A percentile compares a stretch with the other conserved stretches of the same genome.
phyloP scores from a whole-genome alignment of 2,113 vertebrate species.

The Theristicus caerulescens region DNA sequence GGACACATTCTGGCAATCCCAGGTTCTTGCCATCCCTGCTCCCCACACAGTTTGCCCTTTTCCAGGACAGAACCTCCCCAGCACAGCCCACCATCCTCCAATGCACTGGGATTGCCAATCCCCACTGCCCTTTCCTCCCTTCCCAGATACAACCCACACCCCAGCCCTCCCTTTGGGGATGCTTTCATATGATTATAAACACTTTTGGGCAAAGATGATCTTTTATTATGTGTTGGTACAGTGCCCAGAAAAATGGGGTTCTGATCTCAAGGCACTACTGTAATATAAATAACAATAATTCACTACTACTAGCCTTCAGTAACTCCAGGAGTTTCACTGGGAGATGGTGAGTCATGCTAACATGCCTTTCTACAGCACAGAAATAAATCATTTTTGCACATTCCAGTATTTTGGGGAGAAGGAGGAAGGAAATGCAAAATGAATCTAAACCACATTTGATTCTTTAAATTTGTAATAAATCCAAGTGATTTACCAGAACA shows the following conservation, averaged over 20 bases:
- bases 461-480: conserved; percentile 48
- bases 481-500: conserved; percentile 38
- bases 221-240: conserved; percentile 32
- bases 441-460: conserved; percentile 33
- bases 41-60: background rate
- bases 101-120: no score
- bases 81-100: background rate
- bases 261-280: conserved; percentile 11
- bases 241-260: conserved; percentile 44
- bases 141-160: background rate
- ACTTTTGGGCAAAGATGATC: background rate
- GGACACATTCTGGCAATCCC: background rate
- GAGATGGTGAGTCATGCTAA: conserved; percentile 50
- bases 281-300: conserved; percentile 62
- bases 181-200: background rate
- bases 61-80: background rate
- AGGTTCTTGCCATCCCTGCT: background rate
- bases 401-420: conserved; percentile 15
- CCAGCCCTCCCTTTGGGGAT: background rate
- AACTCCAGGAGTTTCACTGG: conserved; percentile 31
- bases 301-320: conserved; percentile 2
- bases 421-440: conserved; percentile 16
- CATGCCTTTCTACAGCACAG: background rate
- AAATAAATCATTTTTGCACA: conserved; percentile 51
- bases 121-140: background rate